phyloP scores from a whole-genome alignment of 2,888 invertebrate species.

The Bunonema sp. region DNA sequence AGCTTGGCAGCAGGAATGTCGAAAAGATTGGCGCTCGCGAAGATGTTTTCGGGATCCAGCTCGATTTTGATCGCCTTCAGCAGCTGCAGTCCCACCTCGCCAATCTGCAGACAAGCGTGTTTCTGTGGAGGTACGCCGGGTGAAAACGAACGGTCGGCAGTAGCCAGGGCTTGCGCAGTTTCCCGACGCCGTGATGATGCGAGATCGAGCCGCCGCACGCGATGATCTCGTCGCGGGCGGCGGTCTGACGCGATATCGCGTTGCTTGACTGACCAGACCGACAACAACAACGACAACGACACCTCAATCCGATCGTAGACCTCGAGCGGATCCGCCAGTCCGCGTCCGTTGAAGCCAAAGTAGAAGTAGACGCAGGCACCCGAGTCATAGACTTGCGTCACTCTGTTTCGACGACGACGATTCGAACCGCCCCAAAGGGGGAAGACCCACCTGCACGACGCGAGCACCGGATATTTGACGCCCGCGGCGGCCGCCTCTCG shows the following conservation, averaged over 20 bases:
- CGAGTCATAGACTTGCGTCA: slow-evolving; percentile 90
- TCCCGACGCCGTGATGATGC: slow-evolving; percentile 73
- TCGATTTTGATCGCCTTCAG: slow-evolving; percentile 67
- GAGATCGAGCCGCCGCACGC: slow-evolving; percentile 78
- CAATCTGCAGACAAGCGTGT: no score
- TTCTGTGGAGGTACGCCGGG: no score
- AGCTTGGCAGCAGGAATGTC: slow-evolving; percentile 10
- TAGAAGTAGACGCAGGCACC: slow-evolving; percentile 92
- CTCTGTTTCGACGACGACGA: slow-evolving; percentile 44
- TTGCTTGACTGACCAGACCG: neutral
- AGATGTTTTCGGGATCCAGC: slow-evolving; percentile 82
- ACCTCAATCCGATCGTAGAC: slow-evolving; percentile 73
- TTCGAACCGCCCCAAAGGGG: neutral
- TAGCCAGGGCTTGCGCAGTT: slow-evolving; percentile 73
- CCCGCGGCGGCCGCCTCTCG: slow-evolving; percentile 49
- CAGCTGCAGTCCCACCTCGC: slow-evolving; percentile 63
- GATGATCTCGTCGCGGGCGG: slow-evolving; percentile 77
- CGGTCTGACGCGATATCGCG: slow-evolving; percentile 47
- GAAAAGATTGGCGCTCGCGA: slow-evolving; percentile 69
- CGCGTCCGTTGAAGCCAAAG: slow-evolving; percentile 63
- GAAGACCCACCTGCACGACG: slow-evolving; percentile 46
- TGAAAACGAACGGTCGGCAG: slow-evolving; percentile 66
- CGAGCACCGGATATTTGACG: slow-evolving; percentile 48
- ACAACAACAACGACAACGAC: slow-evolving; percentile 5
- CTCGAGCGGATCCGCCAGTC: slow-evolving; percentile 58